A percentile compares a stretch with the other conserved stretches of the same genome.
Evolutionary conservation across 2,888 invertebrate species (phyloP).

Genomic region (Amblyteles armatorius): DNA sequence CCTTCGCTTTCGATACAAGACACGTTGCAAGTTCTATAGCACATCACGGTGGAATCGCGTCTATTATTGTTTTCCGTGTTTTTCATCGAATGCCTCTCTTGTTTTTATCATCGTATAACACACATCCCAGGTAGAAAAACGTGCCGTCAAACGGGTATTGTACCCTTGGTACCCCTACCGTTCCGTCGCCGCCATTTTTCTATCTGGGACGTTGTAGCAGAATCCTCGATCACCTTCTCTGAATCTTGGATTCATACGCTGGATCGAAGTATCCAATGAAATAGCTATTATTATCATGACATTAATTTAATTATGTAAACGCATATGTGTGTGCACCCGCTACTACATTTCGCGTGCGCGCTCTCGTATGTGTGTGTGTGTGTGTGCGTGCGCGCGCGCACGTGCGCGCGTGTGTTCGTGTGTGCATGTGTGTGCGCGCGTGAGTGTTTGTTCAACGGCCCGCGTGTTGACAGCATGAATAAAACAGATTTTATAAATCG

Average conservation of each 20-base stretch:
- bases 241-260: slow-evolving; percentile 36
- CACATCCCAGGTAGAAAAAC: background rate
- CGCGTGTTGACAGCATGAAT: slow-evolving; percentile 56
- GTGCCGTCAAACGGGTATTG: too few species aligned
- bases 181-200: too few species aligned
- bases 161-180: too few species aligned
- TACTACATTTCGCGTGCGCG: slow-evolving; percentile 27
- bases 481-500: slow-evolving; percentile 54
- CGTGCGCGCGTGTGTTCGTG: background rate
- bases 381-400: slow-evolving; percentile 9
- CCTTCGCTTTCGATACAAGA: background rate
- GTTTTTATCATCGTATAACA: slow-evolving; percentile 1
- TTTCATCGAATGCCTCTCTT: background rate
- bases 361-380: slow-evolving; percentile 9
- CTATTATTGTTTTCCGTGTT: slow-evolving; percentile 26
- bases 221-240: slow-evolving; percentile 50
- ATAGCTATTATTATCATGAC: slow-evolving; percentile 18
- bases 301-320: slow-evolving; percentile 27
- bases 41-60: slow-evolving; percentile 27
- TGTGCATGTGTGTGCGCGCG: too few species aligned
- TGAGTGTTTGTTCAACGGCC: slow-evolving; percentile 13
- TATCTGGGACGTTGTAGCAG: background rate
- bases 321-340: slow-evolving; percentile 52
- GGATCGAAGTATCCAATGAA: slow-evolving; percentile 23
- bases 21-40: background rate